These are phyloP conservation scores for Trialeurodes vaporariorum DNA, from an alignment of 1,140 invertebrate genomes.

Conservation along the genomic window DNA sequence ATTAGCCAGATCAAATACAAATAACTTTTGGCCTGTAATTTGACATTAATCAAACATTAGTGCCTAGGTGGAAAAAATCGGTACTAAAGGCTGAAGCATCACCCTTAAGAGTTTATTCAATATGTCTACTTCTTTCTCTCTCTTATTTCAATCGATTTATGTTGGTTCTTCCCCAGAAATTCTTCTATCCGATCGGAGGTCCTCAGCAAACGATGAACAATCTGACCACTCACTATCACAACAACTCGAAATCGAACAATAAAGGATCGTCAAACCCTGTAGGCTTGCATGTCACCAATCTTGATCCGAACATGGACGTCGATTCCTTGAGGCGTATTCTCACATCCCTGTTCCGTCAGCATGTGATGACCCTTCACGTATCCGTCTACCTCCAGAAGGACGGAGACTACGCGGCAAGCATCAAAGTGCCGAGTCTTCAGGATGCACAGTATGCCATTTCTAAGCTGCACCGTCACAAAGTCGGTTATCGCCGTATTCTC, in stretches of 20 bases:
- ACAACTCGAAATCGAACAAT: background rate
- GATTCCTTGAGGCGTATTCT: constrained; percentile 57
- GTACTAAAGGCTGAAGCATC: too few relatives aligned
- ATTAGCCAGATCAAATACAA: too few relatives aligned
- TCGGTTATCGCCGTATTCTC: constrained; percentile 68
- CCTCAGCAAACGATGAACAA: constrained; percentile 7
- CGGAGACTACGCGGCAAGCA: constrained; percentile 49
- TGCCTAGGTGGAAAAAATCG: too few relatives aligned
- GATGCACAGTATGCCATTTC: constrained; percentile 75
- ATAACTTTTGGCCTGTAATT: too few relatives aligned
- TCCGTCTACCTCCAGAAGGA: constrained; percentile 53
- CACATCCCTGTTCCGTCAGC: constrained; percentile 50
- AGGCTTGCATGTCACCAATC: constrained; percentile 59
- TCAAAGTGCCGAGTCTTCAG: constrained; percentile 48
- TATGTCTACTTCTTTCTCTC: background rate
- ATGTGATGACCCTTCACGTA: constrained; percentile 53
- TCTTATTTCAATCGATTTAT: constrained; percentile 1
- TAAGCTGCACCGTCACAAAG: constrained; percentile 65
- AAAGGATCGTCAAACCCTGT: constrained; percentile 34
- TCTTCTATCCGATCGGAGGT: constrained; percentile 24
- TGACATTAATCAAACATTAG: too few relatives aligned
- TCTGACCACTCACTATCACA: background rate
- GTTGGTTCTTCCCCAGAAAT: constrained; percentile 16
- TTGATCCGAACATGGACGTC: constrained; percentile 60
- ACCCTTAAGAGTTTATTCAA: too few relatives aligned